Percentiles rank a stretch among this genome's conserved stretches.
Conservation (phyloP, 2,113 vertebrate species). For the Apteryx mantelli region DNA sequence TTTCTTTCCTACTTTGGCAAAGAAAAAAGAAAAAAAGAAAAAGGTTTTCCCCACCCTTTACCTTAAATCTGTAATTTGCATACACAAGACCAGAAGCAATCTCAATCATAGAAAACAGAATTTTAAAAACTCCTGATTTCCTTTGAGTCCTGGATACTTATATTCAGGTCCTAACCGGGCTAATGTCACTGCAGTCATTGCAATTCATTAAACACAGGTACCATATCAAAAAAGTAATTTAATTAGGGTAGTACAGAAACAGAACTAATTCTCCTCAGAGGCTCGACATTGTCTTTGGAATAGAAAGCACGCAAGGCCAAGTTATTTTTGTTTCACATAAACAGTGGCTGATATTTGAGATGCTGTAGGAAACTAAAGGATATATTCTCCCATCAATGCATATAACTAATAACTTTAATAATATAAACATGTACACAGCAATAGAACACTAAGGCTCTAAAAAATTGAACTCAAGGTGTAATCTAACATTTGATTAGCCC, state of each 20-base stretch:
- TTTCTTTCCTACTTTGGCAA: background rate
- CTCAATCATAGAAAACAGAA: background rate
- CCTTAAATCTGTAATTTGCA: background rate
- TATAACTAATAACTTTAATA: background rate
- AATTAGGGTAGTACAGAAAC: conserved; percentile 29
- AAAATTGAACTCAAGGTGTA: background rate
- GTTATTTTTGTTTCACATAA: conserved; percentile 24
- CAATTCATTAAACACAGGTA: conserved; percentile 14
- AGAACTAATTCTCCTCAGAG: conserved; percentile 27
- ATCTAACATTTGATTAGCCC: background rate
- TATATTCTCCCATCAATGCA: background rate
- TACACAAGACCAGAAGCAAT: background rate
- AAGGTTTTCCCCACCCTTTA: background rate
- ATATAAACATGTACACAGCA: background rate
- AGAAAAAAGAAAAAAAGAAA: background rate
- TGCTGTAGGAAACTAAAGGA: background rate
- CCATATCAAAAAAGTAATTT: background rate
- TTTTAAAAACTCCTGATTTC: background rate
- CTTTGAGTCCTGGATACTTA: background rate
- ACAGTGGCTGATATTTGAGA: conserved; percentile 4
- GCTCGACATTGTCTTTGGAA: background rate
- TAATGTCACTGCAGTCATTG: background rate
- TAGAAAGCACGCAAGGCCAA: background rate
- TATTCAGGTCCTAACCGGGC: background rate
- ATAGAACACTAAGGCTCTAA: background rate